Evolutionary conservation across 37 sponge, comb jelly and placozoan species (phyloP).

Genomic region (Hexactinellida sp.): DNA sequence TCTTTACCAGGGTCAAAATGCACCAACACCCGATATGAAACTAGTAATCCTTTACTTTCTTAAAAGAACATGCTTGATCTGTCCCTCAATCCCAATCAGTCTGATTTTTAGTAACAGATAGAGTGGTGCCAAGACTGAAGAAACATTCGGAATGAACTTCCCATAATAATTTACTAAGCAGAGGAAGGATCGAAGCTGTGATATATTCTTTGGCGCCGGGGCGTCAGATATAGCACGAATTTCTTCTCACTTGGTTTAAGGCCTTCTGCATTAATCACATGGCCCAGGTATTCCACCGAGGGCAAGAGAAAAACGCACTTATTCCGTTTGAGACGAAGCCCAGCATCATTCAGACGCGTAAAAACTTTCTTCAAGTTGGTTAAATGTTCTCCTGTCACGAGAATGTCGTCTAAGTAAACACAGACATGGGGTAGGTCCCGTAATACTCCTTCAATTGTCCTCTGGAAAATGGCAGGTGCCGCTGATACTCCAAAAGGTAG

Average conservation of each 20-base stretch:
- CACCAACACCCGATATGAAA: neutral
- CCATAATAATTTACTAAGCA: slow-evolving; percentile 5
- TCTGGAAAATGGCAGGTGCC: slow-evolving; percentile 21
- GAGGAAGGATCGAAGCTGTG: neutral
- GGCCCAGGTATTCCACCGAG: too few species aligned
- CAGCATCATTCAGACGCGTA: neutral
- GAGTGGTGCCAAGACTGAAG: slow-evolving; percentile 20
- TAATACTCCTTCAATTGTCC: slow-evolving; percentile 13
- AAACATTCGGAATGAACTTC: neutral
- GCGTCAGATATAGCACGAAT: neutral
- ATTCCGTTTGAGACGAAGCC: neutral
- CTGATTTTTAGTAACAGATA: slow-evolving; percentile 10
- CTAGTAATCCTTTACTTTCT: slow-evolving; percentile 19
- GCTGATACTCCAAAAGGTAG: slow-evolving; percentile 20
- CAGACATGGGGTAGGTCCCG: slow-evolving; percentile 10
- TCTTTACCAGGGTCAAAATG: slow-evolving; percentile 16
- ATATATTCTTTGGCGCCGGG: neutral
- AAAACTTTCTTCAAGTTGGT: neutral
- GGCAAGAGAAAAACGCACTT: slow-evolving; percentile 16
- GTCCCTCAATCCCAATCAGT: slow-evolving; percentile 2
- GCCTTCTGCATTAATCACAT: neutral
- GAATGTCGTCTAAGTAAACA: slow-evolving; percentile 20
- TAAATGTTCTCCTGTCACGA: slow-evolving; percentile 19
- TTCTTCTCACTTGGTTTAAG: neutral
- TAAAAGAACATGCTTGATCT: slow-evolving; percentile 11